Evolutionary conservation across 2,113 vertebrate species (phyloP), one percentile per base, ranked within the genome.

Genomic region (Leuciscus idus): DNA sequence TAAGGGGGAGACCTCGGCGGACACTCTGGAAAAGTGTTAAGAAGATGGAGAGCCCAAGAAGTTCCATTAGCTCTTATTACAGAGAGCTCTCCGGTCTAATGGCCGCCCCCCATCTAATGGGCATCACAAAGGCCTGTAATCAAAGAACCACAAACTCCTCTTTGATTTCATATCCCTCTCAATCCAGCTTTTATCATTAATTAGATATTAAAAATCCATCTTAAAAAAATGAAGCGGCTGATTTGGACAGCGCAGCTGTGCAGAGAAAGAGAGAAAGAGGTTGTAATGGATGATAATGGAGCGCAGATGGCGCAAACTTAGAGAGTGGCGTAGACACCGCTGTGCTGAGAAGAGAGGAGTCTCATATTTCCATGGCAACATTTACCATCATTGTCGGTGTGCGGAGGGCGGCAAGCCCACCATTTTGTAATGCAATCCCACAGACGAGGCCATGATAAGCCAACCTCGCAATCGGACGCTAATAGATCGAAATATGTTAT

Each of bases 331-430:
- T 79, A 84, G 81, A 82, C 76, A 77, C 52, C 28, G 75, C 85
- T 84, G 85, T 28, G 15, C 52, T 4, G 64, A 77, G 72, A 73
- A 50, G 79, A 73, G 79, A 73, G 70, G 62, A 85, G 85, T 78
- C 59, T 80, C 79, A 61, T 46, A 90, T 90, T 88, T 85, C 89
- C 87, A 90, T 90, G 80, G 89, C 89, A 90, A 90, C 89, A 84
- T 84, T 88, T 85, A 84, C 85, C 85, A 87, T 82, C 85, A 87
- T 81, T 55, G 46, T 33, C 84, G 26, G 15, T 81, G 78, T 68
- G 39, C 19, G 33, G 21, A 72, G 30, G 68, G 66, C 11, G 11
- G 33, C 30, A 15, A 55, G 87, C 64, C 85, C 85, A 87, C 89
- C 89, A 90, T 90, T 90, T 90, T 90, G 85, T 85, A 84, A 61